Conservation (phyloP, 2,113 vertebrate species). For the Ptilorrhoa leucosticta region DNA sequence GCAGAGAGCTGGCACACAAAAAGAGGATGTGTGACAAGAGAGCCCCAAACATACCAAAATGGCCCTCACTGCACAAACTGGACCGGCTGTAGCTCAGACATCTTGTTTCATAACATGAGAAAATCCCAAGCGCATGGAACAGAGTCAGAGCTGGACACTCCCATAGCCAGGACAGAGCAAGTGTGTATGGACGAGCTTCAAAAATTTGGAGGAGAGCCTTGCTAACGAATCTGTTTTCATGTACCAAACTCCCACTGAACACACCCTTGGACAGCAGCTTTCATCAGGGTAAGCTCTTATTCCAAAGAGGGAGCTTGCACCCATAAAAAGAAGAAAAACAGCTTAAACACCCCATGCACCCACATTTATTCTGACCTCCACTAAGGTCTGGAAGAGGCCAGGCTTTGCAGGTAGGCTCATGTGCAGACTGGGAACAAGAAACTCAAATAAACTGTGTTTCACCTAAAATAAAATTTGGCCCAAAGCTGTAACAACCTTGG, state of each 20-base stretch:
- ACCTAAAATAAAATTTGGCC: neutral
- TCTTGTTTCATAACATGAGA: neutral
- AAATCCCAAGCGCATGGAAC: neutral
- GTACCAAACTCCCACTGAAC: neutral
- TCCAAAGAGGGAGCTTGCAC: neutral
- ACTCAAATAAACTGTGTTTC: neutral
- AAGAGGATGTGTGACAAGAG: neutral
- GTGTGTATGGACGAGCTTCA: neutral
- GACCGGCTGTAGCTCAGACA: neutral
- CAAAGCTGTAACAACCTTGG: neutral
- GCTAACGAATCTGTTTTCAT: neutral
- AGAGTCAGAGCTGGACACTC: neutral
- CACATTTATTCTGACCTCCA: neutral
- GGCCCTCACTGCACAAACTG: neutral
- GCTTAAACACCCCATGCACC: neutral
- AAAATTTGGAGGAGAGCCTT: neutral
- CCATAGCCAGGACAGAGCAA: neutral
- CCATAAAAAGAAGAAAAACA: neutral
- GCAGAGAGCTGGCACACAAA: neutral
- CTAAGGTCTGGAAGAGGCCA: neutral
- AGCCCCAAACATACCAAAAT: neutral
- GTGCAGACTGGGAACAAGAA: neutral
- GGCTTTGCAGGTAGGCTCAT: neutral
- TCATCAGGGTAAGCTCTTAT: neutral
- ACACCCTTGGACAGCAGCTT: conserved; percentile 20